Conservation (phyloP, 2,888 invertebrate genomes). For the Synanthedon vespiformis region DNA sequence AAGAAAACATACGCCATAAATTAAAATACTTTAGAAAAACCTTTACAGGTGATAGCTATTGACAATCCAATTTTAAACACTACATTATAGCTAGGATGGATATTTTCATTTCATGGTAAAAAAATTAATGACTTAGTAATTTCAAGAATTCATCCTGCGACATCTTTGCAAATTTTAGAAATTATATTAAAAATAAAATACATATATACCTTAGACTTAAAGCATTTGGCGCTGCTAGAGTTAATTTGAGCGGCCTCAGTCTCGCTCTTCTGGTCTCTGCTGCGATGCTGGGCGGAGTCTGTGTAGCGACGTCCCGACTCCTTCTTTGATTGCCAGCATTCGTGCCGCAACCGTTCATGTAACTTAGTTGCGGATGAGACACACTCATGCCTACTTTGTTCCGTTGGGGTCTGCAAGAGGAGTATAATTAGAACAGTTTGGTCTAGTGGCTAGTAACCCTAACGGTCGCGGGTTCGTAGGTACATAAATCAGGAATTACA, state of each 20-base stretch:
- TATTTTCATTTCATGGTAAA: too few species aligned
- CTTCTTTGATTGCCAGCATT: constrained; percentile 27
- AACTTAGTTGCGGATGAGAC: constrained; percentile 72
- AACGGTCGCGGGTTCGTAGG: too few species aligned
- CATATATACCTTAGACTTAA: constrained; percentile 52
- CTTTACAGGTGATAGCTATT: too few species aligned
- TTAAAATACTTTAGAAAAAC: too few species aligned
- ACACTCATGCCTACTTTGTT: constrained; percentile 68
- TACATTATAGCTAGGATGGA: too few species aligned
- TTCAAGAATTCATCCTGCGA: too few species aligned
- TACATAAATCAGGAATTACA: too few species aligned
- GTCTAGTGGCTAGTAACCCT: too few species aligned
- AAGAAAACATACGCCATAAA: too few species aligned
- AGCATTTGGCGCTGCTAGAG: constrained; percentile 47
- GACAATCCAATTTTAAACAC: too few species aligned
- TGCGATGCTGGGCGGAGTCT: constrained; percentile 78
- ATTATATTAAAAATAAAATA: not conserved
- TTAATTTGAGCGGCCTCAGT: constrained; percentile 45
- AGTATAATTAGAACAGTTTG: too few species aligned
- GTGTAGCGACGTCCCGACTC: constrained; percentile 76
- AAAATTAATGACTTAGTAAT: too few species aligned
- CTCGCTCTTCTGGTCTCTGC: constrained; percentile 71
- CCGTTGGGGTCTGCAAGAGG: constrained; percentile 35
- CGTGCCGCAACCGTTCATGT: constrained; percentile 67
- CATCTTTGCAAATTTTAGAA: not conserved